Base-by-base conservation (phyloP, 2,113 vertebrate species). In the Cygnus atratus region DNA sequence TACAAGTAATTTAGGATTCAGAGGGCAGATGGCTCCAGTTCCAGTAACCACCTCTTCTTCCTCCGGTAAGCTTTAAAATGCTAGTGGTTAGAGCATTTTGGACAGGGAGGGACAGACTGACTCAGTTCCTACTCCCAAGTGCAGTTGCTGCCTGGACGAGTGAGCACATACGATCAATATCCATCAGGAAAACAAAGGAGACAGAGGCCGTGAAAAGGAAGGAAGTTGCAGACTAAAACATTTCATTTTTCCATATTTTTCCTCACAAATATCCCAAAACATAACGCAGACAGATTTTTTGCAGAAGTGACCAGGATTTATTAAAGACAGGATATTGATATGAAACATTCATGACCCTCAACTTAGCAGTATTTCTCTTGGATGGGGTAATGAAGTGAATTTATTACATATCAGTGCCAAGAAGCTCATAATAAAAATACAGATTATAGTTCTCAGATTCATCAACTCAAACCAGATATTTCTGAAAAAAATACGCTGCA, bases 271-370 rank as follows among this genome's bases (percentile, higher is more conserved):
- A 93, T 68, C 37, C 58, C 19, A 54, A 91, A 91, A 44, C 73
- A 95, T 65, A 87, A 91, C 96, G 92, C 59, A 95, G 94, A 81
- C 83, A 87, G 39, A 81, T 57, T 88, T 94, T 92, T 59, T 91
- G 48, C 74, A 96, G 73, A 92, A 96, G 67, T 96, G 92, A 87
- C 93, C 58, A 94, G 88, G 88, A 92, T 96, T 97, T 96, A 96
- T 93, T 91, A 92, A 91, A 93, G 92, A 87, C 86, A 94, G 92
- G 94, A 94, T 94, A 96, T 95, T 96, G 96, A 95, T 95, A 93
- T 92, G 93, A 96, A 97, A 96, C 90, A 95, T 95, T 96, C 93
- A 96, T 92, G 95, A 94, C 90, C 91, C 87, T 96, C 76, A 96
- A 79, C 86, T 90, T 93, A 76, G 86, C 71, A 87, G n/a, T 95